phyloP scores from a whole-genome alignment of 2,888 invertebrate species.

The Argyresthia goedartella region DNA sequence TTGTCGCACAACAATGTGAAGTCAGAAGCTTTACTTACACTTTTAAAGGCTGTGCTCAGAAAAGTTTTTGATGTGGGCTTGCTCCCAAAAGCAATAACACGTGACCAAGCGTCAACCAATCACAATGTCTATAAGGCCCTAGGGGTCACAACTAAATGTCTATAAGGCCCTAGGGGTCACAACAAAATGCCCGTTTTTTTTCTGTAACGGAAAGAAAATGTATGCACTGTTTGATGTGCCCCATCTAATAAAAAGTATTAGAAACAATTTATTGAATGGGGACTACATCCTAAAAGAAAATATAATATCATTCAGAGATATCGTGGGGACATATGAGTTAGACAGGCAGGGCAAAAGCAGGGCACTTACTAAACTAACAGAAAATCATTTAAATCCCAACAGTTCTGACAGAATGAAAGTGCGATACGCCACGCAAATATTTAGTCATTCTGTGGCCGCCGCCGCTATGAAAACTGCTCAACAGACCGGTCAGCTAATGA shows the following conservation, averaged over 20 bases:
- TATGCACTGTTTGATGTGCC: constrained; percentile 7
- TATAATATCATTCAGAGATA: constrained; percentile 10
- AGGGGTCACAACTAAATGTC: too few species aligned
- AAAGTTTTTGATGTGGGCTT: constrained; percentile 11
- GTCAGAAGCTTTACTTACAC: neutral
- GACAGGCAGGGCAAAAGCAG: neutral
- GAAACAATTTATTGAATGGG: constrained; percentile 10
- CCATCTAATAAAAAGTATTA: constrained; percentile 13
- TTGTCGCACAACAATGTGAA: constrained; percentile 6
- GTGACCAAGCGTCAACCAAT: constrained; percentile 13
- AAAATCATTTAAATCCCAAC: neutral
- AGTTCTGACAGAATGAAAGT: constrained; percentile 1
- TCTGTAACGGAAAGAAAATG: constrained; percentile 3
- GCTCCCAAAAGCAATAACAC: constrained; percentile 11
- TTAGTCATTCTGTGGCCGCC: neutral
- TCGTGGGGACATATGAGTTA: neutral
- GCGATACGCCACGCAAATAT: neutral
- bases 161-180: too few species aligned
- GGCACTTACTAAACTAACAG: neutral
- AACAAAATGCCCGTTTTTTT: constrained; percentile 2
- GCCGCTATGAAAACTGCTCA: neutral
- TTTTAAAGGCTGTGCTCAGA: constrained; percentile 1
- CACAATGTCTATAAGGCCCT: constrained; percentile 8
- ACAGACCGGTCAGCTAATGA: neutral
- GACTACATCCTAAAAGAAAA: constrained; percentile 7